phyloP scores from a whole-genome alignment of 2,888 invertebrate species.

The Ophioninae sp. region DNA sequence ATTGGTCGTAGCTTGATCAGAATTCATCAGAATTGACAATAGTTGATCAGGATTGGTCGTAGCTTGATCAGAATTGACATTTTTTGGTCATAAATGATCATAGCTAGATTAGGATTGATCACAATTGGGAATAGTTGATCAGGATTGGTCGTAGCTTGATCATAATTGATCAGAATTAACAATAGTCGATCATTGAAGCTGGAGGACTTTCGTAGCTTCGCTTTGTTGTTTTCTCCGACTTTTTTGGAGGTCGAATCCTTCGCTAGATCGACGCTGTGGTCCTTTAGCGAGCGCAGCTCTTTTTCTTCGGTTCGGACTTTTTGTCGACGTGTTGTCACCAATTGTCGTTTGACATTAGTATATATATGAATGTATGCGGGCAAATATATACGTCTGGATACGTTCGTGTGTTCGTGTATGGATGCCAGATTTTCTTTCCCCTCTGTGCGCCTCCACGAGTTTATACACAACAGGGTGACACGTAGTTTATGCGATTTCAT shows the following conservation, averaged over 20 bases:
- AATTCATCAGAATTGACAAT: too few species aligned
- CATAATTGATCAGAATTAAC: too few species aligned
- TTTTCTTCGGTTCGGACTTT: slow-evolving; percentile 68
- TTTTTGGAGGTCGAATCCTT: slow-evolving; percentile 48
- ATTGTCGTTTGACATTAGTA: slow-evolving; percentile 71
- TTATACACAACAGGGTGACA: slow-evolving; percentile 79
- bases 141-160: too few species aligned
- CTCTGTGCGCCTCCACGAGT: slow-evolving; percentile 75
- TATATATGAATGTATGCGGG: too few species aligned
- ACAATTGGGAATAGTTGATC: too few species aligned
- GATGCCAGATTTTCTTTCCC: slow-evolving; percentile 37
- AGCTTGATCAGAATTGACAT: too few species aligned
- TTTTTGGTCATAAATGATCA: too few species aligned
- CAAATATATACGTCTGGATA: neutral
- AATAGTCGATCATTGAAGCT: too few species aligned
- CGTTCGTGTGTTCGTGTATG: neutral
- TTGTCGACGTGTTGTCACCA: slow-evolving; percentile 77
- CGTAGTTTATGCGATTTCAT: slow-evolving; percentile 77
- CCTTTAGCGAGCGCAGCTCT: slow-evolving; percentile 49
- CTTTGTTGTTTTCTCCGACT: neutral
- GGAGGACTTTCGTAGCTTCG: too few species aligned
- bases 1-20: too few species aligned
- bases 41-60: too few species aligned
- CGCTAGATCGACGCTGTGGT: slow-evolving; percentile 57
- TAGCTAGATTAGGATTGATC: too few species aligned